Conservation (phyloP, 2,888 invertebrate species). For the Prosopocoilus inquinatus region DNA sequence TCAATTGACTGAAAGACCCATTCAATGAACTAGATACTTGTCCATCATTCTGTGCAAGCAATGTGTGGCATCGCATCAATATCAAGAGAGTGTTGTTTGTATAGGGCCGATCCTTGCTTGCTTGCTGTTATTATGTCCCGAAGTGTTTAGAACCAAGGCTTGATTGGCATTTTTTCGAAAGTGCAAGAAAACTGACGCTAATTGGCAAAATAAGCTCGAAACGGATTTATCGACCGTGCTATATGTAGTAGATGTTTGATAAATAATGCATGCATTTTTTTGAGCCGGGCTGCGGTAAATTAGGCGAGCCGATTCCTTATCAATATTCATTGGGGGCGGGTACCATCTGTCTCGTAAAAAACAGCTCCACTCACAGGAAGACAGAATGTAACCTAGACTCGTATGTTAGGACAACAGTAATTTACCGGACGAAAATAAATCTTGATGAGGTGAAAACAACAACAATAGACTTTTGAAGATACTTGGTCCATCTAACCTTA, state of each 20-base stretch:
- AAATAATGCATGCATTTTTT: conserved; percentile 26
- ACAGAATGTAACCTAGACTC: conserved; percentile 15
- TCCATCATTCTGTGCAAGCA: conserved; percentile 26
- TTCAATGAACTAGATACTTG: conserved; percentile 28
- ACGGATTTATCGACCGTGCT: conserved; percentile 17
- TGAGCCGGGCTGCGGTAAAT: conserved; percentile 36
- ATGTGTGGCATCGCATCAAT: conserved; percentile 24
- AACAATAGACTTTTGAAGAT: no score
- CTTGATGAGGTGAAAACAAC: no score
- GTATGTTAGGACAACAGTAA: conserved; percentile 14
- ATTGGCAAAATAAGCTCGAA: no score
- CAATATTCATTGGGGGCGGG: conserved; percentile 50
- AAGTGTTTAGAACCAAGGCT: not conserved
- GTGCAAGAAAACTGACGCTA: no score
- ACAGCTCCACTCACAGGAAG: conserved; percentile 19
- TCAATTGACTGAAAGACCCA: conserved; percentile 24
- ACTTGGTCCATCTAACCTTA: no score
- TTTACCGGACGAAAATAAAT: conserved; percentile 3
- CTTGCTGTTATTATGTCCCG: no score
- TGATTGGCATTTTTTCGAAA: no score
- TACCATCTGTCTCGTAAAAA: conserved; percentile 48
- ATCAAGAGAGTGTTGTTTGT: no score
- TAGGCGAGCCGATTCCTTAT: conserved; percentile 45
- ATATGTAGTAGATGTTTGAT: conserved; percentile 30
- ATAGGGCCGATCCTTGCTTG: no score